Percentiles rank a stretch among this genome's conserved stretches.
Conservation (phyloP, 2,888 invertebrate genomes). For the Ceratothoa steindachneri region DNA sequence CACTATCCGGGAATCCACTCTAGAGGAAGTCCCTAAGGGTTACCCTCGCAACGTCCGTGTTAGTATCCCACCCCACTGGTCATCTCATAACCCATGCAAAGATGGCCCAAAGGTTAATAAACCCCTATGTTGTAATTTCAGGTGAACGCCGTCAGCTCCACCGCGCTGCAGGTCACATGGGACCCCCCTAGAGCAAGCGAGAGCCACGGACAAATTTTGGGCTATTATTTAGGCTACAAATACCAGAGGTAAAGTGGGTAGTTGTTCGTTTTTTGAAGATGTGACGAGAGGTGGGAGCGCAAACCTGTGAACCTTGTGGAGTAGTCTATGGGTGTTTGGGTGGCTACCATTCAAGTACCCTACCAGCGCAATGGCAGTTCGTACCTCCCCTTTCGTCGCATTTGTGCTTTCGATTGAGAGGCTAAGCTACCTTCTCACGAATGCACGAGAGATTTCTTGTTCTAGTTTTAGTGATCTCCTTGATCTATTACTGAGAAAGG, state of each 20-base stretch:
- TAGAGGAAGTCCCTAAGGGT: slow-evolving; percentile 33
- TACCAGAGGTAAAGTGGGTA: slow-evolving; percentile 17
- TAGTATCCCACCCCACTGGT: neutral
- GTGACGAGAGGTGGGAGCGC: neutral
- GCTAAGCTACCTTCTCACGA: too few relatives aligned
- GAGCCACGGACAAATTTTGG: slow-evolving; percentile 38
- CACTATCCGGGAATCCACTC: slow-evolving; percentile 27
- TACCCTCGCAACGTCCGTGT: slow-evolving; percentile 32
- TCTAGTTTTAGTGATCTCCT: too few relatives aligned
- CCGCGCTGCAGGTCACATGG: slow-evolving; percentile 41
- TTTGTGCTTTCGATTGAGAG: too few relatives aligned
- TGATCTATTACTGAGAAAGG: too few relatives aligned
- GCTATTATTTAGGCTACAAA: slow-evolving; percentile 38
- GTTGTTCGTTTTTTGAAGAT: neutral
- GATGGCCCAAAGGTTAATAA: too few relatives aligned
- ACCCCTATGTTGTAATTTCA: too few relatives aligned
- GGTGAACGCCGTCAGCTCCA: slow-evolving; percentile 36
- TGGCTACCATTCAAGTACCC: too few relatives aligned
- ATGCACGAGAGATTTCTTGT: too few relatives aligned
- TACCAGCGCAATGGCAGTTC: too few relatives aligned
- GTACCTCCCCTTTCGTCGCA: too few relatives aligned
- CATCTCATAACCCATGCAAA: neutral
- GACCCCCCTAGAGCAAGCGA: slow-evolving; percentile 29
- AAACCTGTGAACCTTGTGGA: neutral
- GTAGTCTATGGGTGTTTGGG: neutral